Evolutionary conservation across 1,140 invertebrate species (phyloP), one percentile per base, ranked within the genome.

Genomic region (Bactericera cockerelli): DNA sequence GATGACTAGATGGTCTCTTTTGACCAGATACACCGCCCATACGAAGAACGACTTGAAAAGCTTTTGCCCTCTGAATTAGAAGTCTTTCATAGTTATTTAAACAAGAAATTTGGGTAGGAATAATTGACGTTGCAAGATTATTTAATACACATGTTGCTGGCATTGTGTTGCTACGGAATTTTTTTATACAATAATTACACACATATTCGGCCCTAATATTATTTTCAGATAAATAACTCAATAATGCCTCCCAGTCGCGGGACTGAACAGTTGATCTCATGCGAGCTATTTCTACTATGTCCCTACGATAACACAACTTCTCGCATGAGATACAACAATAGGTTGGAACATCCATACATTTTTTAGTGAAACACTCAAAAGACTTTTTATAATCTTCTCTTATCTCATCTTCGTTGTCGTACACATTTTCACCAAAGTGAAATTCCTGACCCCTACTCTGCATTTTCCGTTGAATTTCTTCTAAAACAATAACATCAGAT

Each of bases 11-110:
- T 14, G 64, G 67, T 31, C 68, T 39, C 59, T 67, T 67, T 42
- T 67, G 69, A 28, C 67, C 68, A 13, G 61, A 36, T 8, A 68
- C 65, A 8, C 67, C 61, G 24, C 42, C 42, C 62, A 67, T 66
- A 58, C 62, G 61, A 28, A 65, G 58, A 25, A 71, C 63, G n/a
- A 62, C 61, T 65, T 70, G 66, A 59, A 69, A 69, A 16, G 67
- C 66, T 63, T 70, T 70, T 13, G 66, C 69, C 64, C 66, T 39
- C 60, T 70, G 67, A 22, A 69, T 68, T 55, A 68, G 56, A 1
- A 66, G 62, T 61, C 65, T 65, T 61, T 68, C 66, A 49, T 60
- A 65, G 22, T 62, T 58, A 61, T 68, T 67, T 38, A 68, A 62
- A 13, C 10, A 14, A 36, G n/a, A 10, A 49, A 69, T 59, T 61